Evolutionary conservation across 2,797 vertebrate species (phyloP), one percentile per base, ranked within the genome.

Genomic region (Dermochelys coriacea): DNA sequence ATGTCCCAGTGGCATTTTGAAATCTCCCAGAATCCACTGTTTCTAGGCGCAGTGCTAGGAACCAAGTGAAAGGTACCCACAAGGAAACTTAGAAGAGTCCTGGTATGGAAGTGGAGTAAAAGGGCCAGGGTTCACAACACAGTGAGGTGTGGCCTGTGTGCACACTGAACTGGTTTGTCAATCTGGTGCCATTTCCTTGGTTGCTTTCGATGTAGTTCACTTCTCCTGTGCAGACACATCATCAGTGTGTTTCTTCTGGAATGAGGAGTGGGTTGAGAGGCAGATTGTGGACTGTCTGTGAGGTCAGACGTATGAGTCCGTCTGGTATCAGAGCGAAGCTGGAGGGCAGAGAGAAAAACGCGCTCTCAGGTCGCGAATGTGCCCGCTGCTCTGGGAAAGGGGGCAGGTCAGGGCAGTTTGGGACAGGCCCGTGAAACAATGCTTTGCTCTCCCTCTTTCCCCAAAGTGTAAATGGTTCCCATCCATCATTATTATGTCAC

Each of bases 401-500:
- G 75, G 83, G n/a, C 95, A 97, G 93, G 95, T 93, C 0, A 1
- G 68, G 87, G 59, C 96, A 1, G 31, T 34, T 25, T 91, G 82
- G 84, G 87, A 34, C 90, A 95, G 82, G 93, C 74, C 90, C 95
- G 90, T 59, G 91, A 97, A 96, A 95, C 27, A 1, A 0, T 16
- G 80, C 29, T 88, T 77, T 85, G 92, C 59, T 87, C 77, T 93
- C 85, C 55, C 82, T 94, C 80, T 51, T 74, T 52, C 29, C 14
- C 4, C 4, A 82, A 89, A 94, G 82, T 50, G 88, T 92, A 97
- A 96, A 96, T 94, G 82, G 85, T 94, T 75, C 90, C 88, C 94
- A 97, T 97, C 94, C 87, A 95, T 97, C 97, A 96, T 93, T 93
- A 79, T 95, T 93, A 91, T 96, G 96, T 96, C 96, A 96, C 37